phyloP scores from a whole-genome alignment of 2,113 vertebrate genomes.

The Paraplagusia blochii region DNA sequence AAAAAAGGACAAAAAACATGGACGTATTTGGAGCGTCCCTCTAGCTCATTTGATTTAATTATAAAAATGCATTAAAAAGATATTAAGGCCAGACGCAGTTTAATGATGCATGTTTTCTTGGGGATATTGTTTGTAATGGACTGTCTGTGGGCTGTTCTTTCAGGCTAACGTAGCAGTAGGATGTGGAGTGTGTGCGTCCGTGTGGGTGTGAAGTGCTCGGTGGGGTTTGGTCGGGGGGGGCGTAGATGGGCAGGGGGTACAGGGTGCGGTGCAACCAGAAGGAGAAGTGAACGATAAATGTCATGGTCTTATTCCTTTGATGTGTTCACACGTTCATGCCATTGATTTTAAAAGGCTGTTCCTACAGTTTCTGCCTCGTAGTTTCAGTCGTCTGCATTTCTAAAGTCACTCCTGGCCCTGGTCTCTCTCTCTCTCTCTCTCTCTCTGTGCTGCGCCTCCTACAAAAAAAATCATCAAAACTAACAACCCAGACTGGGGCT shows the following conservation, averaged over 20 bases:
- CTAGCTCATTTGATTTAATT: slow-evolving; percentile 83
- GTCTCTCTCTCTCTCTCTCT: too few species aligned
- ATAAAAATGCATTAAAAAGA: slow-evolving; percentile 85
- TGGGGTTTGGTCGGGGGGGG: background rate
- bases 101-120: slow-evolving; percentile 83
- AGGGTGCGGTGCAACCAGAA: slow-evolving; percentile 10
- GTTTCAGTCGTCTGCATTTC: background rate
- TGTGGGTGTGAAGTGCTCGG: background rate
- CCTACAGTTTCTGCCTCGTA: background rate
- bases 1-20: slow-evolving; percentile 43
- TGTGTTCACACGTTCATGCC: background rate
- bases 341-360: background rate
- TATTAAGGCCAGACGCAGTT: slow-evolving; percentile 78
- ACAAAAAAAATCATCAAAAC: too few species aligned
- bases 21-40: slow-evolving; percentile 73
- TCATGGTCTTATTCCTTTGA: background rate
- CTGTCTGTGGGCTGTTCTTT: slow-evolving; percentile 71
- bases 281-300: slow-evolving; percentile 50
- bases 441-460: too few species aligned
- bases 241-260: background rate
- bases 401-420: background rate
- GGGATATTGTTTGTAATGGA: slow-evolving; percentile 82
- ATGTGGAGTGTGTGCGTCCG: slow-evolving; percentile 4
- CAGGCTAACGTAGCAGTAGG: slow-evolving; percentile 44
- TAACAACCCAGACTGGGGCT: background rate